Evolutionary conservation across 2,888 invertebrate species (phyloP).

Genomic region (Tipula helvola): DNA sequence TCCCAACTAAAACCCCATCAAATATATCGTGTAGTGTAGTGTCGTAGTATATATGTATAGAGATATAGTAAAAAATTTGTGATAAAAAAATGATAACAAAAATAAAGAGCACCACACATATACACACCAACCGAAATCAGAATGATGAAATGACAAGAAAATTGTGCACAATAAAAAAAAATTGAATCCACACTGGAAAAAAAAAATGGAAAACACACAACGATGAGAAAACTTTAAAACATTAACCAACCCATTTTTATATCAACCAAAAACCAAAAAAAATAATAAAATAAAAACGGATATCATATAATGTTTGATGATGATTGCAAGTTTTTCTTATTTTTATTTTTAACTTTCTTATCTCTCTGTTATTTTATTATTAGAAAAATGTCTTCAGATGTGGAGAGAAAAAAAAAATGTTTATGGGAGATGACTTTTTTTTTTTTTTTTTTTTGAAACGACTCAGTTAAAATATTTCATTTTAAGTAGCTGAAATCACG

Average conservation of each 20-base stretch:
- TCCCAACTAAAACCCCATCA: background rate
- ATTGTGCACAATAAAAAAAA: background rate
- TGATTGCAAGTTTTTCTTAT: background rate
- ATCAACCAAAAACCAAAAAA: background rate
- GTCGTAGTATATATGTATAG: background rate
- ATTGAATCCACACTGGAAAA: background rate
- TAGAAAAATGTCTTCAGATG: slow-evolving; percentile 4
- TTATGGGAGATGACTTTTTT: background rate
- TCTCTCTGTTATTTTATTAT: background rate
- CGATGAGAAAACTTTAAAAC: background rate
- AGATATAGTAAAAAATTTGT: background rate
- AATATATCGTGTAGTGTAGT: background rate
- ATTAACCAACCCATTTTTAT: slow-evolving; percentile 4
- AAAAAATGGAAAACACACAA: background rate
- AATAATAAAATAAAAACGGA: background rate
- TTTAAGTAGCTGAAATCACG: background rate
- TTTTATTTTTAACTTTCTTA: background rate
- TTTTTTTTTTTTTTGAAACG: background rate
- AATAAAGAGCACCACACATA: slow-evolving; percentile 5
- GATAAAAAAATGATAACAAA: background rate
- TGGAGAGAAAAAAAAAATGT: background rate
- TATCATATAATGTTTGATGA: slow-evolving; percentile 4
- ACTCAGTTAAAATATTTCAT: background rate
- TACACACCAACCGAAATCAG: background rate
- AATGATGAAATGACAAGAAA: background rate